phyloP scores from a whole-genome alignment of 2,797 vertebrate genomes.

The Mormyrops boulengeri region DNA sequence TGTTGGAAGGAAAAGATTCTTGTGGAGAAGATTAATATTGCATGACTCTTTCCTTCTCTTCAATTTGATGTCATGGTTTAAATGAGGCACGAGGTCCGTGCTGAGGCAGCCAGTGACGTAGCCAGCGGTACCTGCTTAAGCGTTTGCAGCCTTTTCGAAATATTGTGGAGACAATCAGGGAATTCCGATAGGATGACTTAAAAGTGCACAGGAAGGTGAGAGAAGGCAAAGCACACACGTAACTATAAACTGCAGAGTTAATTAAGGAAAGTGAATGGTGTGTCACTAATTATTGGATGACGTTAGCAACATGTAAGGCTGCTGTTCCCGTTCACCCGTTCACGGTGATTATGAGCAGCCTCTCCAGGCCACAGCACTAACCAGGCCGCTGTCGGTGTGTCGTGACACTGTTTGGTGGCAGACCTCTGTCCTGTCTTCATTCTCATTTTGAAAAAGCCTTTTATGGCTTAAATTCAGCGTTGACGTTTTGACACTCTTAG shows the following conservation, averaged over 20 bases:
- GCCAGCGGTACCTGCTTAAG: neutral
- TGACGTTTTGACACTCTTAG: neutral
- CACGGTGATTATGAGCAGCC: neutral
- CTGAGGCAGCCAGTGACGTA: neutral
- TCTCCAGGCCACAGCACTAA: neutral
- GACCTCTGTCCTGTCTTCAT: neutral
- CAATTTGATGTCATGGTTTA: neutral
- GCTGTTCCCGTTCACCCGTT: neutral
- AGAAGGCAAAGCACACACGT: neutral
- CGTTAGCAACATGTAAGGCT: neutral
- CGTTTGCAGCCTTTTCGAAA: neutral
- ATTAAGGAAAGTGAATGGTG: neutral
- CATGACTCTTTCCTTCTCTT: neutral
- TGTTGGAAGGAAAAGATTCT: neutral
- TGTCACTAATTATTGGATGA: neutral
- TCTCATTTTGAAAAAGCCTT: neutral
- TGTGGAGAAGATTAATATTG: constrained; percentile 3
- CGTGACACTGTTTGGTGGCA: neutral
- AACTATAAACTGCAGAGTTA: neutral
- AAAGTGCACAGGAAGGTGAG: neutral
- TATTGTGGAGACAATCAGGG: neutral
- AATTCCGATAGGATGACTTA: neutral
- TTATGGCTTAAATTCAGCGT: neutral
- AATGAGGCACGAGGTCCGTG: neutral
- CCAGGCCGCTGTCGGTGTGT: neutral